phyloP scores from a whole-genome alignment of 2,888 invertebrate genomes.

The Taphrorychus bicolor region DNA sequence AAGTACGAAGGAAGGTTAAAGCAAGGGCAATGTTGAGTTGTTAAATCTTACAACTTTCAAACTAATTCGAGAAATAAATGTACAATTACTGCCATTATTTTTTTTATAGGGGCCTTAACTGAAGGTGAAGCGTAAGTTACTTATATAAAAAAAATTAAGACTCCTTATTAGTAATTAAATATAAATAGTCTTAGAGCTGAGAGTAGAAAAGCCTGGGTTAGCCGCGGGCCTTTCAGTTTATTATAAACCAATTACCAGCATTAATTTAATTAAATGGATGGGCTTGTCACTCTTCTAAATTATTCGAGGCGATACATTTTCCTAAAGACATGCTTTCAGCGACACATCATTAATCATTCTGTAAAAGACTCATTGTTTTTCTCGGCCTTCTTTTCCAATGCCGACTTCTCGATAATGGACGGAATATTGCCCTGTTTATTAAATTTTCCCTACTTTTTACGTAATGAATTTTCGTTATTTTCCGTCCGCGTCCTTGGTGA shows the following conservation, averaged over 20 bases:
- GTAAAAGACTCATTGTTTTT: constrained; percentile 35
- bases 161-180: no score
- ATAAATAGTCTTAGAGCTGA: no score
- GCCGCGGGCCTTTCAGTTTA: constrained; percentile 13
- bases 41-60: no score
- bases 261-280: constrained; percentile 36
- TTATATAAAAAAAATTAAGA: no score
- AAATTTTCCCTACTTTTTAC: constrained; percentile 14
- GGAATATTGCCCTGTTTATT: constrained; percentile 29
- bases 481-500: neutral
- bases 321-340: constrained; percentile 34
- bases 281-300: constrained; percentile 33
- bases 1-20: neutral
- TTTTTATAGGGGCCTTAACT: no score
- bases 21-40: no score
- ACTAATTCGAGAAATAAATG: no score
- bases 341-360: constrained; percentile 32
- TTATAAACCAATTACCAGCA: constrained; percentile 26
- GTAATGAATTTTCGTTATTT: constrained; percentile 7
- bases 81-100: no score
- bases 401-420: constrained; percentile 26
- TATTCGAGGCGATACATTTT: constrained; percentile 35
- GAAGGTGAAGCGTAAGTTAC: no score
- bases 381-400: constrained; percentile 29
- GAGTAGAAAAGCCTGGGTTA: no score